Percentiles rank a stretch among this genome's conserved stretches.
Conservation (phyloP, 2,797 vertebrate genomes). For the Ceyx erithaca region DNA sequence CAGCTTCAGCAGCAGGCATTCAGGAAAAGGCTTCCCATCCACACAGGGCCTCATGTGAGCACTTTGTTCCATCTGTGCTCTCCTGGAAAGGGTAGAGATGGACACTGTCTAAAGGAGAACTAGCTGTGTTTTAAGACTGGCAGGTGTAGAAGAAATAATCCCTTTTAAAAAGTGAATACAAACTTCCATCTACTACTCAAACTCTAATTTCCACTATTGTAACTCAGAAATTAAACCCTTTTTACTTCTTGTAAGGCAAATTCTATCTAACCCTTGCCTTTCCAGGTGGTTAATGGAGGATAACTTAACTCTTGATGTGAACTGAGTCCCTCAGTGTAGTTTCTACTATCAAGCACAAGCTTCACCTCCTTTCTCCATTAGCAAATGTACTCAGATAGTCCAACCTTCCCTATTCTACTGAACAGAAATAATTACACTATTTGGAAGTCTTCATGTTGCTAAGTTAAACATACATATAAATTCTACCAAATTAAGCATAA, state of each 20-base stretch:
- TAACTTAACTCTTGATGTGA: background rate
- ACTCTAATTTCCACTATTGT: background rate
- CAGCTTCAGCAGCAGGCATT: background rate
- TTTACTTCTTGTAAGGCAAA: background rate
- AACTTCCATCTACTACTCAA: background rate
- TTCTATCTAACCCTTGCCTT: background rate
- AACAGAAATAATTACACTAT: slow-evolving; percentile 23
- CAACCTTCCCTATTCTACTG: background rate
- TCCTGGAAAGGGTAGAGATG: background rate
- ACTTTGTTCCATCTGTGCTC: background rate
- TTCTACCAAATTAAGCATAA: slow-evolving; percentile 63
- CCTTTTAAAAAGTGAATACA: background rate
- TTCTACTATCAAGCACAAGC: background rate
- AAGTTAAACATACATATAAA: slow-evolving; percentile 49
- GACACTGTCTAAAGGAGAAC: background rate
- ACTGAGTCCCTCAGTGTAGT: background rate
- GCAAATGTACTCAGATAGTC: background rate
- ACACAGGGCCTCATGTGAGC: background rate
- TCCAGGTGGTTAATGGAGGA: background rate
- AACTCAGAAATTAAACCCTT: background rate
- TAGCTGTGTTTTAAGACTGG: background rate
- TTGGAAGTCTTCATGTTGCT: slow-evolving; percentile 33
- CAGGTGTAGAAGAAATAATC: background rate
- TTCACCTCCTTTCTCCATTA: background rate
- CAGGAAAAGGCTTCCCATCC: background rate